A percentile compares a stretch with the other conserved stretches of the same genome.
Conservation (phyloP, 1,140 invertebrate genomes). For the Aphaenogaster ashmeadi region DNA sequence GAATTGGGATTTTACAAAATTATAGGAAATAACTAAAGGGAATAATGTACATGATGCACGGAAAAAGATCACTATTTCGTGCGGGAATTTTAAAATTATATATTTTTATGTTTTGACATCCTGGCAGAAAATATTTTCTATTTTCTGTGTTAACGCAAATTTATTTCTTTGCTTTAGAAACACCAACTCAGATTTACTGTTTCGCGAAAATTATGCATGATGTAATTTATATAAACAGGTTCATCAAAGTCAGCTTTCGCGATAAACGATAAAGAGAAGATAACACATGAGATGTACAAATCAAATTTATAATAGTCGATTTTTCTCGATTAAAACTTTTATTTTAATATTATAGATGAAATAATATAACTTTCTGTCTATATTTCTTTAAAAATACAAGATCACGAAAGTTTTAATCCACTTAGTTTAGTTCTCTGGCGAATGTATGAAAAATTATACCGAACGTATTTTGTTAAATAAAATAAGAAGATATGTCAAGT, state of each 20-base stretch:
- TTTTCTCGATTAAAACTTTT: background rate
- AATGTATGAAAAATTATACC: background rate
- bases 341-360: constrained; percentile 19
- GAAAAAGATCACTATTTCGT: background rate
- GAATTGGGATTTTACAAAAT: constrained; percentile 2
- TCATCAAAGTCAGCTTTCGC: constrained; percentile 16
- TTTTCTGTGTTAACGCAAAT: background rate
- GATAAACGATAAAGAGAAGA: constrained; percentile 15
- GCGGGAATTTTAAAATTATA: background rate
- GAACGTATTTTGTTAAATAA: constrained; percentile 7
- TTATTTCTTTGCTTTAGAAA: background rate
- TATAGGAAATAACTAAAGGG: background rate
- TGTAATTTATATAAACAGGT: constrained; percentile 19
- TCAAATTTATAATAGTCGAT: constrained; percentile 7
- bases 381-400: background rate
- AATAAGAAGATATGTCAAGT: constrained; percentile 22
- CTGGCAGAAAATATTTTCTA: background rate
- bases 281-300: constrained; percentile 1
- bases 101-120: background rate
- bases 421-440: background rate
- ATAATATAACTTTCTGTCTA: background rate
- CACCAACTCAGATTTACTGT: background rate
- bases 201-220: background rate
- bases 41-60: background rate
- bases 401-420: background rate